A percentile compares a stretch with the other conserved stretches of the same genome.
Conservation (phyloP, 2,797 vertebrate genomes). For the Aplochiton taeniatus region DNA sequence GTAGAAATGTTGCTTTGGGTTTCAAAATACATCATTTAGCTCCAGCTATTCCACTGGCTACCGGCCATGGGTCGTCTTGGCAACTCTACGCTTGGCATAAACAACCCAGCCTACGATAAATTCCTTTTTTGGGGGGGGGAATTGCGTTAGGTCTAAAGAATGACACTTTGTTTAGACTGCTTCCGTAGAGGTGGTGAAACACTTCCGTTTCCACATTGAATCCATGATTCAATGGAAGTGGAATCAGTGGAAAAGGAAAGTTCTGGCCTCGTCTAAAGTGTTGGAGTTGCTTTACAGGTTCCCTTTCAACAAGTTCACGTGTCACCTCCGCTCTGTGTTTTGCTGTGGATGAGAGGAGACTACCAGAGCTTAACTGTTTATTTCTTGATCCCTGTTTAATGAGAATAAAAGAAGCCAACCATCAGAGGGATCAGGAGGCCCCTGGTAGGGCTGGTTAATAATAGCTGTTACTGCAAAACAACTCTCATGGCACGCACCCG, state of each 20-base stretch:
- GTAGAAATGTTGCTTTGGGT: constrained; percentile 36
- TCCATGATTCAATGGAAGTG: too few relatives aligned
- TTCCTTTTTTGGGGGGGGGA: background rate
- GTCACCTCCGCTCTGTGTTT: too few relatives aligned
- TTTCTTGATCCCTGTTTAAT: constrained; percentile 52
- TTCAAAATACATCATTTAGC: constrained; percentile 14
- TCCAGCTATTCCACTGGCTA: constrained; percentile 2
- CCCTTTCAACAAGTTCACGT: too few relatives aligned
- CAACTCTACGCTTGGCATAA: constrained; percentile 19
- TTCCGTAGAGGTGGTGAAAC: too few relatives aligned
- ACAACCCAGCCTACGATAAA: constrained; percentile 14
- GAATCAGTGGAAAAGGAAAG: too few relatives aligned
- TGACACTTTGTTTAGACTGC: too few relatives aligned
- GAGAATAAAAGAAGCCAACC: constrained; percentile 45
- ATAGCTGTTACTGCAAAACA: too few relatives aligned
- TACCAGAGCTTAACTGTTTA: constrained; percentile 21
- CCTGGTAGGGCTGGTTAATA: background rate
- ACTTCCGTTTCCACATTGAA: too few relatives aligned
- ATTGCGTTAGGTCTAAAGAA: background rate
- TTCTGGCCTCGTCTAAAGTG: too few relatives aligned
- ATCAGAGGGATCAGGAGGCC: constrained; percentile 18
- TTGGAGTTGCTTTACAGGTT: too few relatives aligned
- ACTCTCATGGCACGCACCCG: background rate
- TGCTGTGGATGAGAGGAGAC: too few relatives aligned
- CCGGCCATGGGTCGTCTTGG: constrained; percentile 9